phyloP scores from a whole-genome alignment of 2,113 vertebrate genomes.

The Ramphastos sulfuratus region DNA sequence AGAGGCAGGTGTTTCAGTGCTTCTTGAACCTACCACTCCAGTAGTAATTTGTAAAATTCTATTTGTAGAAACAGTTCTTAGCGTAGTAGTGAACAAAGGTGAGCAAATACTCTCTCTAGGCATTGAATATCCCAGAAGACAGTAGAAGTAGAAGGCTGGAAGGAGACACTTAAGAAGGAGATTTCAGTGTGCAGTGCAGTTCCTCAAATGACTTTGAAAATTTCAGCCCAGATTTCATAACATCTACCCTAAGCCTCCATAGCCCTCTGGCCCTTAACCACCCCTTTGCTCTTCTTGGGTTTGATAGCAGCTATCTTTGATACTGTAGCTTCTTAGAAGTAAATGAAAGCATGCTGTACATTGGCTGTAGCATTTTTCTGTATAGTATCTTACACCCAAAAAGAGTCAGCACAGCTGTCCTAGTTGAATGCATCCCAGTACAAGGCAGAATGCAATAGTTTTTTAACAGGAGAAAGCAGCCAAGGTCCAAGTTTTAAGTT shows the following conservation, averaged over 20 bases:
- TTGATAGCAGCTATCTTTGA: background rate
- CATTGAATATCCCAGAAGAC: background rate
- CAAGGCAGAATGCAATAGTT: background rate
- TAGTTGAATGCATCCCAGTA: background rate
- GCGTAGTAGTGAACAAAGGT: background rate
- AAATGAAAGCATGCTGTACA: background rate
- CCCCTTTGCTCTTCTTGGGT: background rate
- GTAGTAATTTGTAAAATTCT: conserved; percentile 19
- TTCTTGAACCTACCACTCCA: conserved; percentile 6
- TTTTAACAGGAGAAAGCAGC: background rate
- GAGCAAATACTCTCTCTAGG: background rate
- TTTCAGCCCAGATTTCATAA: background rate
- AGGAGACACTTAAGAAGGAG: background rate
- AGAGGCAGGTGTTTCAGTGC: background rate
- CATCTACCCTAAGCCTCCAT: background rate
- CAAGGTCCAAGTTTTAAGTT: background rate
- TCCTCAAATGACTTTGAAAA: background rate
- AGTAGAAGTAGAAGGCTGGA: background rate
- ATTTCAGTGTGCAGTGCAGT: background rate
- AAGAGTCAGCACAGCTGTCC: background rate
- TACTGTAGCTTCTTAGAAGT: background rate
- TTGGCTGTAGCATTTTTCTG: background rate
- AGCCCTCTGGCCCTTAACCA: background rate
- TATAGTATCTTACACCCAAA: background rate
- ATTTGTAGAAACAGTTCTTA: background rate